phyloP scores from a whole-genome alignment of 2,113 vertebrate species.

The Ageneiosus marmoratus region DNA sequence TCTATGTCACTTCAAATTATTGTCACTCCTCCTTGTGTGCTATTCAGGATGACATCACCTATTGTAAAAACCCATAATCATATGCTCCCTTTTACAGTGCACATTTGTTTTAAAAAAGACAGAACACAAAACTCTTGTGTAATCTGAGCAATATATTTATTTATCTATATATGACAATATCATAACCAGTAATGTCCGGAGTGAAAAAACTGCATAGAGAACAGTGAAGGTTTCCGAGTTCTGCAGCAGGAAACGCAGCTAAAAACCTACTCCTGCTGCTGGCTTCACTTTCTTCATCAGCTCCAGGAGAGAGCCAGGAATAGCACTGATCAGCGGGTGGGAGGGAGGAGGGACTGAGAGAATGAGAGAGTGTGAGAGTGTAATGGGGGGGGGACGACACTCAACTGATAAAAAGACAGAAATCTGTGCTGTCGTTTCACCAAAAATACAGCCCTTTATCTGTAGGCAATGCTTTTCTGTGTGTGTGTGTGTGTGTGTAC shows the following conservation, averaged over 20 bases:
- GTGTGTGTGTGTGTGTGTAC: background rate
- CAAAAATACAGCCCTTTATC: conserved; percentile 7
- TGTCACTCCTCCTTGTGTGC: background rate
- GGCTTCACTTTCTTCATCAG: conserved; percentile 42
- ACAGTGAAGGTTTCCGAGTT: background rate
- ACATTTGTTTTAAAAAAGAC: background rate
- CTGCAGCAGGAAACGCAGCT: conserved; percentile 38
- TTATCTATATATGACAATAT: background rate
- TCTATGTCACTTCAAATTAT: background rate
- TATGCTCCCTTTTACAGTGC: background rate
- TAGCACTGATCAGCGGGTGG: conserved; percentile 35
- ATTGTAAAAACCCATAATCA: background rate
- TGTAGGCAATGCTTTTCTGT: background rate
- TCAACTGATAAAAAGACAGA: conserved; percentile 27
- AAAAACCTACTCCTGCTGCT: conserved; percentile 37
- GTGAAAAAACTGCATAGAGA: background rate
- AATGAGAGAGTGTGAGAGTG: background rate
- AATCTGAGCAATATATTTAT: background rate
- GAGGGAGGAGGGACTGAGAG: background rate
- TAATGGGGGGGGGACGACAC: no score
- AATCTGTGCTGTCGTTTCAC: conserved; percentile 9
- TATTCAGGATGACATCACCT: no score
- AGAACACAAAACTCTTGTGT: background rate
- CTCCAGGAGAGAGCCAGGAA: conserved; percentile 44
- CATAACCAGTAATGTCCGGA: background rate